phyloP scores from a whole-genome alignment of 2,797 vertebrate species.

The Pipistrellus nathusii region DNA sequence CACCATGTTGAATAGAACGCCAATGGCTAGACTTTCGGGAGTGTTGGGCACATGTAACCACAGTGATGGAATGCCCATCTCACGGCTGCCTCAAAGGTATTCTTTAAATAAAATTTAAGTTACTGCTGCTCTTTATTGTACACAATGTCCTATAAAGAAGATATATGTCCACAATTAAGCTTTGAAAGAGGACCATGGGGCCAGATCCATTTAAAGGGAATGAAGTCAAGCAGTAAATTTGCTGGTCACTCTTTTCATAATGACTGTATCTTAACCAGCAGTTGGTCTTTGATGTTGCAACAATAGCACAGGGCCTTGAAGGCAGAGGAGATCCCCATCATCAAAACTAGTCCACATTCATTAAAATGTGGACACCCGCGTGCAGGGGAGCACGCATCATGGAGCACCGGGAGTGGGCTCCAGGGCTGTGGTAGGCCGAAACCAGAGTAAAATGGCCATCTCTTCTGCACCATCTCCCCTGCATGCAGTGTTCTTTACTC shows the following conservation, averaged over 20 bases:
- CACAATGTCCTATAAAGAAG: constrained; percentile 89
- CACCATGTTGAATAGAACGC: constrained; percentile 74
- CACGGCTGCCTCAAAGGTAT: constrained; percentile 85
- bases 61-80: constrained; percentile 88
- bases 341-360: constrained; percentile 83
- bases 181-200: constrained; percentile 87
- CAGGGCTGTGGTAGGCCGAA: constrained; percentile 43
- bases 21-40: constrained; percentile 85
- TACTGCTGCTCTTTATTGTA: constrained; percentile 88
- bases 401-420: constrained; percentile 35
- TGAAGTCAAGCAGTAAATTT: constrained; percentile 91
- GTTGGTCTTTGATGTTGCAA: constrained; percentile 91
- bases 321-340: constrained; percentile 85
- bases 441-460: constrained; percentile 15
- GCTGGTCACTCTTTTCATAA: constrained; percentile 89
- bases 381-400: constrained; percentile 54
- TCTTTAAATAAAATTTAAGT: constrained; percentile 81
- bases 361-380: constrained; percentile 79
- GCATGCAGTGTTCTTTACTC: background rate
- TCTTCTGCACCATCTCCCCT: background rate
- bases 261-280: constrained; percentile 88
- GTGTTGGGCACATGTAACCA: constrained; percentile 88
- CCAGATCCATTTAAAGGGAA: constrained; percentile 89
- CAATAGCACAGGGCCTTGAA: constrained; percentile 87
- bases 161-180: constrained; percentile 87